Base-by-base conservation (phyloP, 2,797 vertebrate genomes). In the Rhadinocentrus ornatus region DNA sequence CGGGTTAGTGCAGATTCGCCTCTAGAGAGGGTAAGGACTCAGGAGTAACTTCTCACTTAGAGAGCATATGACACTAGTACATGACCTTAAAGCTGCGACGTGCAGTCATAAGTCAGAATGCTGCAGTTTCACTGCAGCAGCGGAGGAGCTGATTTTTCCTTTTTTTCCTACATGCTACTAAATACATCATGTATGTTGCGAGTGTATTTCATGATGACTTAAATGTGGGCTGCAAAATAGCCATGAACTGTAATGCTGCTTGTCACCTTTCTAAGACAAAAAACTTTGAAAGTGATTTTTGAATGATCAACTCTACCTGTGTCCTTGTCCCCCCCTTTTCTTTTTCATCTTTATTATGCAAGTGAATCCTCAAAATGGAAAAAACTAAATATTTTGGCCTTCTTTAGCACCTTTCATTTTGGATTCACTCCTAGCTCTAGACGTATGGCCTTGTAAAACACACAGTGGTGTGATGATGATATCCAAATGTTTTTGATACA, bases 201-300 rank as follows among this genome's bases (percentile, higher is more conserved):
- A 66, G 68, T 80, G 44, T 68, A 69, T 83, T 82, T 73, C 50
- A 63, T 44, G 53, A 73, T 35, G 68, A 66, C 31, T 79, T 75
- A 73, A 81, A 81, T 63, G 56, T 66, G 73, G 87, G 89, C 88
- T 91, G 83, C 75, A 69, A 73, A 83, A 89, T 81, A 76, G 89
- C 89, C 88, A 86, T 85, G 77, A 88, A 87, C 74, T 85, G 37
- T 84, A 86, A 86, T 76, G 88, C 80, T 93, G 89, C 91, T 91
- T 86, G 80, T 86, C 78, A 77, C 80, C 75, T 88, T 89, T 75
- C 69, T 67, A 54, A 79, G 81, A 87, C 68, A 76, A 88, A 86
- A 88, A 63, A 73, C 76, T 73, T 62, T 12, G 11, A 54, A 73
- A 27, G 60, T 69, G 52, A 67, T 73, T 78, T 61, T 65, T 84